These are phyloP conservation scores for Holocentrus rufus DNA, from an alignment of 2,797 vertebrate genomes.

Conservation along the genomic window DNA sequence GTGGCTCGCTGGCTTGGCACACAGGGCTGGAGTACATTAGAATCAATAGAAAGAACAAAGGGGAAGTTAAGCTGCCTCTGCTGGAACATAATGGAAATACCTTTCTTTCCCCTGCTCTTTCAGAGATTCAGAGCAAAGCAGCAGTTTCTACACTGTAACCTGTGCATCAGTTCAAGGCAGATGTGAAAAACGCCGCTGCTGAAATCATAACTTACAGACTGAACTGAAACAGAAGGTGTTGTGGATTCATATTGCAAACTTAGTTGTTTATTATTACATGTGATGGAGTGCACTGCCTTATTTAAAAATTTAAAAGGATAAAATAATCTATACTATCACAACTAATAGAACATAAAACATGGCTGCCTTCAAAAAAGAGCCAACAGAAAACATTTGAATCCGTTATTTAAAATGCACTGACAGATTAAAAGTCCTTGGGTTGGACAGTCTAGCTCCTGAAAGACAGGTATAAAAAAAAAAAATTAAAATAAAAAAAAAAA, in stretches of 20 bases:
- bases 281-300: too few species aligned
- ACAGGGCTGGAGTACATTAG: constrained; percentile 49
- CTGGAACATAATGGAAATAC: constrained; percentile 65
- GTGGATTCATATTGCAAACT: too few species aligned
- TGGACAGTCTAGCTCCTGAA: neutral
- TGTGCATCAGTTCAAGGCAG: constrained; percentile 27
- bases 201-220: neutral
- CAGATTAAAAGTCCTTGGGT: constrained; percentile 1
- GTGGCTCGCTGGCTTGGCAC: constrained; percentile 54
- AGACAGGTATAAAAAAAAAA: constrained; percentile 16
- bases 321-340: neutral
- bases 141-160: constrained; percentile 13
- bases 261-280: too few species aligned
- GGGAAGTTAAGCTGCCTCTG: constrained; percentile 62
- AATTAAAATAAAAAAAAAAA: neutral
- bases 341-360: neutral
- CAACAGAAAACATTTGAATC: neutral
- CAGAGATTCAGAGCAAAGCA: constrained; percentile 28
- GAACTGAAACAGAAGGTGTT: neutral
- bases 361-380: neutral
- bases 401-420: neutral
- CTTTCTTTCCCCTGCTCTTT: constrained; percentile 38
- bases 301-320: neutral
- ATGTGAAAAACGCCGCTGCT: neutral
- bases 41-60: constrained; percentile 74